phyloP scores from a whole-genome alignment of 2,888 invertebrate species.

The Xestia ashworthii region DNA sequence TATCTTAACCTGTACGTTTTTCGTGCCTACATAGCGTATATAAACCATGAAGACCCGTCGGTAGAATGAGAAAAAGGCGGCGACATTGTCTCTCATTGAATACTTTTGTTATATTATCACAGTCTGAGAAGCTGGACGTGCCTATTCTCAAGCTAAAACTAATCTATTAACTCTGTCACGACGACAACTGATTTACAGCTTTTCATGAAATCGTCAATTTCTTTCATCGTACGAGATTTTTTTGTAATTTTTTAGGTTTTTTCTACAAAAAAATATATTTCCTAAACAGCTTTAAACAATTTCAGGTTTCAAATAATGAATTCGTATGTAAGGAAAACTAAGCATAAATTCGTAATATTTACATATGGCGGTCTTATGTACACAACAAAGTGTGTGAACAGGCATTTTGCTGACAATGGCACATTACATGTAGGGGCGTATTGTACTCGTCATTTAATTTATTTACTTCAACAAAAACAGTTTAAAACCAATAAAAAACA shows the following conservation, averaged over 20 bases:
- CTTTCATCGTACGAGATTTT: neutral
- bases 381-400: constrained; percentile 18
- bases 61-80: constrained; percentile 14
- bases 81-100: constrained; percentile 8
- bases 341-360: constrained; percentile 24
- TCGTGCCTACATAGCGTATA: constrained; percentile 19
- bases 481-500: neutral
- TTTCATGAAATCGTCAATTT: neutral
- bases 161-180: neutral
- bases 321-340: constrained; percentile 17
- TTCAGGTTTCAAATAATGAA: constrained; percentile 20
- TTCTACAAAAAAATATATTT: neutral
- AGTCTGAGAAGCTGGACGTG: neutral
- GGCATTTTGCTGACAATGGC: constrained; percentile 34
- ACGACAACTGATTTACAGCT: neutral
- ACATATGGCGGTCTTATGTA: constrained; percentile 34
- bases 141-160: constrained; percentile 3
- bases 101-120: neutral
- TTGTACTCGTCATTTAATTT: neutral
- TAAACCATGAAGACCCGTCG: constrained; percentile 12
- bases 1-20: constrained; percentile 40
- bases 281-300: neutral
- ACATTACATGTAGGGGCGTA: constrained; percentile 13
- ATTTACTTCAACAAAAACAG: neutral
- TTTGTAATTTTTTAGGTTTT: neutral